Conservation (phyloP, 2,113 vertebrate species). For the Heterocephalus glaber region DNA sequence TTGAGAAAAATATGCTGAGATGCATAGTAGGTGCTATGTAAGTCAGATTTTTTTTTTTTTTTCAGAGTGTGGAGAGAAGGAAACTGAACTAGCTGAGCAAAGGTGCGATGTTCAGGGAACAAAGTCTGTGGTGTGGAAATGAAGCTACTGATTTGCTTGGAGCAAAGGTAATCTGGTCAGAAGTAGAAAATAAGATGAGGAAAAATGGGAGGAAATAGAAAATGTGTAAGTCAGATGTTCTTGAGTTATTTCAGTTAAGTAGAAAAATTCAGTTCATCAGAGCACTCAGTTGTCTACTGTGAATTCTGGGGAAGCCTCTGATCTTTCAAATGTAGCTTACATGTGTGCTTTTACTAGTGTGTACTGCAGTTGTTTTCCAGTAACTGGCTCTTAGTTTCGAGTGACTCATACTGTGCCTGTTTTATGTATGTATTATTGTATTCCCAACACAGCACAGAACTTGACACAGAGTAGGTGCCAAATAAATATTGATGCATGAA, state of each 20-base stretch:
- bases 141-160: neutral
- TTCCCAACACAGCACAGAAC: neutral
- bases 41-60: neutral
- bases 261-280: neutral
- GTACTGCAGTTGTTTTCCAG: neutral
- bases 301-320: neutral
- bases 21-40: neutral
- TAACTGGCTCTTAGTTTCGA: neutral
- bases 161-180: neutral
- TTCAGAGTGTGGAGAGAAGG: neutral
- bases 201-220: neutral
- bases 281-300: neutral
- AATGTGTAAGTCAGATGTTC: neutral
- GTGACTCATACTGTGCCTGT: neutral
- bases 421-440: neutral
- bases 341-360: neutral
- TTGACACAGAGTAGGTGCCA: neutral
- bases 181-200: neutral
- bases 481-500: neutral
- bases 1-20: neutral
- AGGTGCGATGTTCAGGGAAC: neutral
- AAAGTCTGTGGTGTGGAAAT: neutral
- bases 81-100: neutral
- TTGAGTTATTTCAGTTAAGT: slow-evolving; percentile 14
- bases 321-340: neutral